phyloP scores from a whole-genome alignment of 2,888 invertebrate genomes.

The Seira sanloemensis region DNA sequence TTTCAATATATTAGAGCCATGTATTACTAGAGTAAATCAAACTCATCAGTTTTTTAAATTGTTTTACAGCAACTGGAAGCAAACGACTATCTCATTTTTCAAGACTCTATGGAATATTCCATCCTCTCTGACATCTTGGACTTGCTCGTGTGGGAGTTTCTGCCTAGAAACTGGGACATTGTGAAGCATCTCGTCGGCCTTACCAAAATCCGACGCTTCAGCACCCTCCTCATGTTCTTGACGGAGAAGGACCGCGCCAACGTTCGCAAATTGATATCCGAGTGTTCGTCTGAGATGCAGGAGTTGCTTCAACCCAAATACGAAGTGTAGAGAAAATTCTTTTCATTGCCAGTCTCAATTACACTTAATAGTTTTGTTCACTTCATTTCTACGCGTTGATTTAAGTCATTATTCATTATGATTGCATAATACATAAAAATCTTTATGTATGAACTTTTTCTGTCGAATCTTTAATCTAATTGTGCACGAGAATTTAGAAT shows the following conservation, averaged over 20 bases:
- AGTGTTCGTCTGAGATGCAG: conserved; percentile 50
- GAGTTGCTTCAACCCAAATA: conserved; percentile 39
- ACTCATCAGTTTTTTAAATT: conserved; percentile 24
- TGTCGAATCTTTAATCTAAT: no score
- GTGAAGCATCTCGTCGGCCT: conserved; percentile 79
- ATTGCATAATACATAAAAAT: no score
- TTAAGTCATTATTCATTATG: no score
- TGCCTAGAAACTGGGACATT: conserved; percentile 76
- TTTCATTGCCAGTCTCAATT: no score
- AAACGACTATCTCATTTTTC: conserved; percentile 80
- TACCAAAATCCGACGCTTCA: conserved; percentile 81
- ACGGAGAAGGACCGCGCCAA: conserved; percentile 80
- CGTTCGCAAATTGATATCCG: conserved; percentile 74
- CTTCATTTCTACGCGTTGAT: no score
- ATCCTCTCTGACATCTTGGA: conserved; percentile 81
- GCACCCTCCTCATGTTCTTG: conserved; percentile 82
- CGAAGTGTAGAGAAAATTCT: no score
- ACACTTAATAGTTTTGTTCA: no score
- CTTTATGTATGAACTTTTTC: no score
- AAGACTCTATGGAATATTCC: conserved; percentile 82
- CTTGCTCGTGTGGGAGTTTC: conserved; percentile 77
- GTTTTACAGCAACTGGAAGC: conserved; percentile 79
- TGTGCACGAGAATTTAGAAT: no score
- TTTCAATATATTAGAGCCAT: no score
- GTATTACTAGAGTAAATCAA: no score